A percentile compares a stretch with the other conserved stretches of the same genome.
Conservation (phyloP, 2,113 vertebrate genomes). For the Scomber japonicus region DNA sequence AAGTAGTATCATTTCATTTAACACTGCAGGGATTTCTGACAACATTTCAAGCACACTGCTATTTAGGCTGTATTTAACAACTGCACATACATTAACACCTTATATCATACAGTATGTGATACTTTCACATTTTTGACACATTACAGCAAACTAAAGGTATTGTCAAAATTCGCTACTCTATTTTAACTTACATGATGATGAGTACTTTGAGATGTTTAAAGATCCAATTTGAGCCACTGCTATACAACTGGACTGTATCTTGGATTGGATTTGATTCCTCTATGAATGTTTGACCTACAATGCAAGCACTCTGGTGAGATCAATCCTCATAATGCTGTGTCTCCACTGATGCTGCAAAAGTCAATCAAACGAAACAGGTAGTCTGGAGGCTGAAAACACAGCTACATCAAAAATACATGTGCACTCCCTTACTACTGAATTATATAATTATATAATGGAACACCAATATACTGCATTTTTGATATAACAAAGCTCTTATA, state of each 20-base stretch:
- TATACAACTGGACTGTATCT: neutral
- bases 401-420: neutral
- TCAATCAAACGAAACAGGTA: constrained; percentile 15
- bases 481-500: neutral
- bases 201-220: too few species aligned
- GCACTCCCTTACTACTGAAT: too few species aligned
- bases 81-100: neutral
- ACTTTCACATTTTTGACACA: neutral
- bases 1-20: too few species aligned
- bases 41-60: too few species aligned
- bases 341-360: constrained; percentile 2
- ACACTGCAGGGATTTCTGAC: too few species aligned
- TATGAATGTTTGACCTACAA: constrained; percentile 18
- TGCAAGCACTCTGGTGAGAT: neutral
- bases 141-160: neutral
- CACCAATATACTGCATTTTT: neutral
- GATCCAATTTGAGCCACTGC: too few species aligned
- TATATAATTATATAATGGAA: neutral
- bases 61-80: neutral
- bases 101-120: neutral
- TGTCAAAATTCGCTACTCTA: neutral
- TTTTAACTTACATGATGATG: neutral
- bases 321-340: constrained; percentile 17
- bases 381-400: neutral
- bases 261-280: neutral